Evolutionary conservation across 2,113 vertebrate species (phyloP), one percentile per base, ranked within the genome.

Genomic region (Colius striatus): DNA sequence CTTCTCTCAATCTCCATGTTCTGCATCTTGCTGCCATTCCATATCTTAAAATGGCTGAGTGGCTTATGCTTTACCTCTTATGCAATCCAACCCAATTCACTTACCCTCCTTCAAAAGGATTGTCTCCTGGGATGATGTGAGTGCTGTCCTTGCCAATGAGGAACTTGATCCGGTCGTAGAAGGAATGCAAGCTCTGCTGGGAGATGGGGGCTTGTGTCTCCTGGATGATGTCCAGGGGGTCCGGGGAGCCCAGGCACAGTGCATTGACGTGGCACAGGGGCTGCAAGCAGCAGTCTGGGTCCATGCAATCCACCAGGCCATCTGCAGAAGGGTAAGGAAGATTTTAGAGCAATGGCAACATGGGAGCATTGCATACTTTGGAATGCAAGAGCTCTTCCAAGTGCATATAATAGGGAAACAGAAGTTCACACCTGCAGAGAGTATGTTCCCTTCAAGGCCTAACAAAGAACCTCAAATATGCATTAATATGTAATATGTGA

Each of bases 241-340:
- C 98, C 0, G 99, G 99, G 16, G 99, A 99, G 58, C 99, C 99
- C 96, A 99, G 97, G 95, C 99, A 99, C 85, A 99, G 98, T 0
- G 98, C 90, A 11, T 97, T 99, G 95, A 98, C 54, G n/a, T 99
- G 99, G 96, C 99, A 99, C 54, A 98, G 97, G 0, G 98, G 97
- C 97, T 99, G 99, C 62, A 99, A 97, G 97, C 99, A 99, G 98
- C 99, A 99, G 97, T 99, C 99, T 10, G 99, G 99, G 97, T 99
- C 99, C 99, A 99, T 99, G 98, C 99, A 99, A 97, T 99, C 99
- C 89, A 98, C 97, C 95, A 99, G 96, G 71, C 99, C 99, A 95
- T 99, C 99, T 99, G 98, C 77, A 91, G 90, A 94, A 94, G 61
- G 10, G 53, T 70, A 78, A 97, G 92, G 77, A 78, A 90, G 36